These are phyloP conservation scores for Chaenodraco wilsoni DNA, from an alignment of 2,797 vertebrate genomes.

Conservation along the genomic window DNA sequence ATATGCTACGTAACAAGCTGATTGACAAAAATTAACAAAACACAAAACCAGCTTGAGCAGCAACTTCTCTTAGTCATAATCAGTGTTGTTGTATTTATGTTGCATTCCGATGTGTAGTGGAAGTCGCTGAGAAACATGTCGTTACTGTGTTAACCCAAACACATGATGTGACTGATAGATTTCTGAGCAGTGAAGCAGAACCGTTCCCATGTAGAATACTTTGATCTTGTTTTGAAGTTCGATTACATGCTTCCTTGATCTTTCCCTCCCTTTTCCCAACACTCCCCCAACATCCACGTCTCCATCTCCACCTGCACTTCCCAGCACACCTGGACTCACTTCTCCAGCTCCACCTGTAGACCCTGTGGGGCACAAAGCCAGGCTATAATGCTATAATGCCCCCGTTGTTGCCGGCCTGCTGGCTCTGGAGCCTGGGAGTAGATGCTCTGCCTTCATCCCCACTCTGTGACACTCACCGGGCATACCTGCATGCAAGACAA, in stretches of 20 bases:
- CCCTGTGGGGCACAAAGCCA: constrained; percentile 50
- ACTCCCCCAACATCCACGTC: constrained; percentile 24
- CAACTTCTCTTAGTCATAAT: too few species aligned
- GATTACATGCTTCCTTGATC: constrained; percentile 34
- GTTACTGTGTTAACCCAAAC: neutral
- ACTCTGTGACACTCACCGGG: constrained; percentile 61
- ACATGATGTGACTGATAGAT: neutral
- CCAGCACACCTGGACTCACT: constrained; percentile 53
- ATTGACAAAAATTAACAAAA: too few species aligned
- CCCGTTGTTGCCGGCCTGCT: constrained; percentile 70
- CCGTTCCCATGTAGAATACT: constrained; percentile 9
- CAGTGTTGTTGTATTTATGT: too few species aligned
- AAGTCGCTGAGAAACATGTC: neutral
- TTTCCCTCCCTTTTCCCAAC: neutral
- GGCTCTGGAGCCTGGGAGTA: constrained; percentile 74
- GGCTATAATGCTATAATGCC: constrained; percentile 73
- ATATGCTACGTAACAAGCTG: too few species aligned
- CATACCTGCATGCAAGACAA: constrained; percentile 79
- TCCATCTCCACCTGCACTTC: constrained; percentile 42
- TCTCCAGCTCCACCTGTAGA: constrained; percentile 13
- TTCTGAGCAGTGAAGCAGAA: constrained; percentile 17
- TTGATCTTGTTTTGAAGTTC: constrained; percentile 39
- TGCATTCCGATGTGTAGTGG: neutral
- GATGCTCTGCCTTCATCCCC: constrained; percentile 61
- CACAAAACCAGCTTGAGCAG: too few species aligned